Evolutionary conservation across 2,888 invertebrate genomes (phyloP).

Genomic region (Caenorhabditis zanzibari): DNA sequence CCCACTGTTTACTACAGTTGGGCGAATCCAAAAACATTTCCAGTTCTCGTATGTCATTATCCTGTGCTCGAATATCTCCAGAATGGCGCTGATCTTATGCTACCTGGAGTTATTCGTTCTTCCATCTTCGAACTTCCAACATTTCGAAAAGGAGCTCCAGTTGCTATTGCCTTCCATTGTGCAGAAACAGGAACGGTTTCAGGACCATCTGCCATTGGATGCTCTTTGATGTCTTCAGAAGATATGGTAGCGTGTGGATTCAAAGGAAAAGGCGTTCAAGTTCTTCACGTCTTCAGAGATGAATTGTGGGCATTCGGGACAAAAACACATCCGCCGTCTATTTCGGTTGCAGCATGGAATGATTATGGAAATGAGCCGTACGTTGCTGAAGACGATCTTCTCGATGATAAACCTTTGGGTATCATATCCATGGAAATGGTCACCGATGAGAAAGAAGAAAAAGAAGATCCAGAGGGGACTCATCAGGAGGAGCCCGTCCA

Average conservation of each 20-base stretch:
- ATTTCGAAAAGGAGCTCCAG: constrained; percentile 69
- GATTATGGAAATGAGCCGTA: constrained; percentile 14
- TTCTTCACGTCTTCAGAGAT: constrained; percentile 78
- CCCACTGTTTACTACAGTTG: constrained; percentile 76
- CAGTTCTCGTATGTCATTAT: constrained; percentile 75
- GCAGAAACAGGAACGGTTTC: constrained; percentile 47
- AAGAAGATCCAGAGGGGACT: constrained; percentile 28
- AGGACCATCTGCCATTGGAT: constrained; percentile 80
- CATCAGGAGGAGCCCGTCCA: constrained; percentile 33
- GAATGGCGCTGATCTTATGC: constrained; percentile 82
- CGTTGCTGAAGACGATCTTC: constrained; percentile 5
- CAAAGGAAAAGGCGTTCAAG: constrained; percentile 78
- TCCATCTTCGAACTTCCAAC: constrained; percentile 64
- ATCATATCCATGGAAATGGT: neutral
- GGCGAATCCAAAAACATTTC: constrained; percentile 70
- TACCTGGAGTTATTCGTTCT: constrained; percentile 74
- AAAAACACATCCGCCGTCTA: constrained; percentile 60
- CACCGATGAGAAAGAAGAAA: constrained; percentile 22
- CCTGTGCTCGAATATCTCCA: constrained; percentile 75
- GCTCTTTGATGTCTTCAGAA: constrained; percentile 75
- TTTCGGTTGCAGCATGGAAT: constrained; percentile 51
- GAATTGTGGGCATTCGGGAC: constrained; percentile 78
- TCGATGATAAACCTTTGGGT: neutral
- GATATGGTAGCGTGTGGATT: constrained; percentile 75
- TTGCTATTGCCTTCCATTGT: constrained; percentile 70